Conservation (phyloP, 2,888 invertebrate genomes). For the Rhagophthalmus giganteus region DNA sequence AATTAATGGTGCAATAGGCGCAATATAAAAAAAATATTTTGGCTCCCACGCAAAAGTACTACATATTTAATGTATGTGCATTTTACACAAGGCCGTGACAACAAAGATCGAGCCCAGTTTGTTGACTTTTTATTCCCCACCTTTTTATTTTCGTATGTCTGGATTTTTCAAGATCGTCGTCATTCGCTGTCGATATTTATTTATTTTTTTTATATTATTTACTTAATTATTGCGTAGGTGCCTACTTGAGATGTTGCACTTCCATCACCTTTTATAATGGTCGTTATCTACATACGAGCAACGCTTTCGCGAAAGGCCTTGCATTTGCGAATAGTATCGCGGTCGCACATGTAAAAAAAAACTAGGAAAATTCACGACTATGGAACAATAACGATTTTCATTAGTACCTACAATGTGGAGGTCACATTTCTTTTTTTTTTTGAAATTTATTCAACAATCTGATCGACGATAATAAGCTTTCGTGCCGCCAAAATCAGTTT, state of each 20-base stretch:
- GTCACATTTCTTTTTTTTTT: no score
- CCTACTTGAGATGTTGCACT: conserved; percentile 8
- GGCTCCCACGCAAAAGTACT: neutral
- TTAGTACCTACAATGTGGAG: no score
- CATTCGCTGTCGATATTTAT: conserved; percentile 28
- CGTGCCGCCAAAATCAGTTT: no score
- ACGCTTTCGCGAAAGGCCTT: no score
- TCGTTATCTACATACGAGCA: no score
- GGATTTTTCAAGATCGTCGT: conserved; percentile 40
- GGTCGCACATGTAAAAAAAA: no score
- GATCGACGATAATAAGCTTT: no score
- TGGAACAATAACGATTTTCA: no score
- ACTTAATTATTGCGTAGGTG: conserved; percentile 20
- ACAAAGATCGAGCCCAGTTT: conserved; percentile 34
- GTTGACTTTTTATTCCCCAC: conserved; percentile 38
- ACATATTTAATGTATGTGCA: conserved; percentile 8
- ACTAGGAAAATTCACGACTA: no score
- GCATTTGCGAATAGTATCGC: no score
- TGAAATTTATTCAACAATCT: no score
- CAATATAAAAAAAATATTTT: neutral
- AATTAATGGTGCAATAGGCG: no score
- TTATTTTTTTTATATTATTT: conserved; percentile 29
- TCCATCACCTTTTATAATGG: conserved; percentile 15
- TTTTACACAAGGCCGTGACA: conserved; percentile 37
- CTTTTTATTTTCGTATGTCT: conserved; percentile 38